These are phyloP conservation scores for Xenops minutus DNA, from an alignment of 2,797 vertebrate genomes.

Conservation along the genomic window DNA sequence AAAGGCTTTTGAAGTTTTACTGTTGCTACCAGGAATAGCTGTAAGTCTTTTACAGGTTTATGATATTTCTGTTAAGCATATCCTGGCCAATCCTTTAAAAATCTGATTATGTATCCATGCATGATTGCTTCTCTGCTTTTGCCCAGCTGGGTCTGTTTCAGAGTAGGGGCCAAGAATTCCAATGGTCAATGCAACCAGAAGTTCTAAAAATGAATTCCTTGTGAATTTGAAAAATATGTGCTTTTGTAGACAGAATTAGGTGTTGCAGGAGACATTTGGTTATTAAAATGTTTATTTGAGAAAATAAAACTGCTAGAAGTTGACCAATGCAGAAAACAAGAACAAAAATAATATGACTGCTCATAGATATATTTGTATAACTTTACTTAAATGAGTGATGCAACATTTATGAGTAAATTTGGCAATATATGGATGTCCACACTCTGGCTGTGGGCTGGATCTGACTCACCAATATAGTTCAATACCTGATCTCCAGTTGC, in stretches of 20 bases:
- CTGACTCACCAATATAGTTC: neutral
- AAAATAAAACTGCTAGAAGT: neutral
- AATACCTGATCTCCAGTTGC: neutral
- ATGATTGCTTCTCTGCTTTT: neutral
- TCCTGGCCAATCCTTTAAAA: slow-evolving; percentile 6
- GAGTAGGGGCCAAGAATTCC: neutral
- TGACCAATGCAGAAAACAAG: neutral
- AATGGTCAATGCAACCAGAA: neutral
- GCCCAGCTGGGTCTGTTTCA: neutral
- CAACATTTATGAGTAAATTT: neutral
- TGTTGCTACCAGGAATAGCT: slow-evolving; percentile 49
- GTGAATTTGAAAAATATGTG: neutral
- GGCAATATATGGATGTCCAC: neutral
- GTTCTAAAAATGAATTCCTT: neutral
- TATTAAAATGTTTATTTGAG: neutral
- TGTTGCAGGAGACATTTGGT: neutral
- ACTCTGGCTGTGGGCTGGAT: neutral
- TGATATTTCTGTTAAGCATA: slow-evolving; percentile 33
- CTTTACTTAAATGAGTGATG: neutral
- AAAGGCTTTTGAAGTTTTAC: slow-evolving; percentile 34
- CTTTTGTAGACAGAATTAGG: neutral
- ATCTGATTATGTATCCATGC: slow-evolving; percentile 4
- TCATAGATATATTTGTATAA: neutral
- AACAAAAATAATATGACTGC: neutral
- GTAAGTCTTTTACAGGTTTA: slow-evolving; percentile 39